These are phyloP conservation scores for Sminthurinus aureus DNA, from an alignment of 2,888 invertebrate species.

Conservation along the genomic window DNA sequence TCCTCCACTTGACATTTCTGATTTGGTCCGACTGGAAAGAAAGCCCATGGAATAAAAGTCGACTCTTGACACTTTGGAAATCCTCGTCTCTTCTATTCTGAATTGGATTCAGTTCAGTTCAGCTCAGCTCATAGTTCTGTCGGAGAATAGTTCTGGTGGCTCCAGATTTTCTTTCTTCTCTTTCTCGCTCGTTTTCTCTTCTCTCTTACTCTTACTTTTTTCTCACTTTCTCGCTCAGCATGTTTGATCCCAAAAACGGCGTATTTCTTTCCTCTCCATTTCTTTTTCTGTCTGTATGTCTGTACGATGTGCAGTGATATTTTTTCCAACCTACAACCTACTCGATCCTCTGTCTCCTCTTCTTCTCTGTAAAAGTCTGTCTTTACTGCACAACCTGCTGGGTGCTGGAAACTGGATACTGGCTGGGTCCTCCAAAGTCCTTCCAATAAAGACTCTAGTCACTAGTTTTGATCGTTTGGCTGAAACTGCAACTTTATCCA, in stretches of 20 bases:
- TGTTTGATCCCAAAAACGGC: neutral
- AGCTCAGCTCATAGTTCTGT: neutral
- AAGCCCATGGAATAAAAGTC: slow-evolving; percentile 23
- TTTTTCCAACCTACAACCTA: neutral
- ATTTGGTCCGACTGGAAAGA: slow-evolving; percentile 35
- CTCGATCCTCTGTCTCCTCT: neutral
- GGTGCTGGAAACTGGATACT: neutral
- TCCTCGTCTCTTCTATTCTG: slow-evolving; percentile 21
- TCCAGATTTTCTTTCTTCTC: neutral
- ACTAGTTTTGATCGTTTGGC: slow-evolving; percentile 13
- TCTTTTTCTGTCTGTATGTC: neutral
- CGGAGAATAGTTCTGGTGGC: neutral
- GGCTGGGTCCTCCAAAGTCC: neutral
- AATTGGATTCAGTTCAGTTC: slow-evolving; percentile 3
- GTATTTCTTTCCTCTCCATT: slow-evolving; percentile 10
- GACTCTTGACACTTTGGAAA: slow-evolving; percentile 12
- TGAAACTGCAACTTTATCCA: slow-evolving; percentile 16
- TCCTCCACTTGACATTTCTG: slow-evolving; percentile 42
- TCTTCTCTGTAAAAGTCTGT: neutral
- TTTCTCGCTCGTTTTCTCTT: neutral
- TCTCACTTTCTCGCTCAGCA: neutral
- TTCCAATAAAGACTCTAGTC: neutral
- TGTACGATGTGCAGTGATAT: neutral
- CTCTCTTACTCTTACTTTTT: neutral
- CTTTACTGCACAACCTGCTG: neutral